Conservation (phyloP, 2,888 invertebrate species). For the Seladonia tumulorum region DNA sequence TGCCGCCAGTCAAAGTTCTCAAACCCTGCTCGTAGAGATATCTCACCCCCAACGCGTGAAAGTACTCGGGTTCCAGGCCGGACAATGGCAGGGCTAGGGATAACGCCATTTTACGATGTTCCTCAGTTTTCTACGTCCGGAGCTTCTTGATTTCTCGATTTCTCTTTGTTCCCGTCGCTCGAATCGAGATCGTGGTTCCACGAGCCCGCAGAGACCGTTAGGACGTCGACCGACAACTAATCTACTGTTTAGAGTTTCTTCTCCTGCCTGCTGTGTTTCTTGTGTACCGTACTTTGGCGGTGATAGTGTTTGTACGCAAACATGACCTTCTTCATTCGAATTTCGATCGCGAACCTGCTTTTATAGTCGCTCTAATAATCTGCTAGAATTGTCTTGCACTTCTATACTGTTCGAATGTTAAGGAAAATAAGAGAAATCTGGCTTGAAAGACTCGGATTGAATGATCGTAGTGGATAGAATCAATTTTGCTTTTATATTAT, state of each 20-base stretch:
- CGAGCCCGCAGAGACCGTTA: conserved; percentile 45
- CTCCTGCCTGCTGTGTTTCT: conserved; percentile 5
- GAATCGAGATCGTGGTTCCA: background rate
- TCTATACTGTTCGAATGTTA: background rate
- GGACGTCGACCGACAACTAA: conserved; percentile 66
- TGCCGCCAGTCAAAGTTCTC: conserved; percentile 68
- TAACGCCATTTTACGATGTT: conserved; percentile 85
- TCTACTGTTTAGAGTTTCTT: conserved; percentile 22
- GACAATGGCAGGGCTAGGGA: conserved; percentile 87
- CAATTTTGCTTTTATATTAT: background rate
- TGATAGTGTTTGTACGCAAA: conserved; percentile 33
- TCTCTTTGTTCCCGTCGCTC: background rate
- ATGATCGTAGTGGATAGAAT: background rate
- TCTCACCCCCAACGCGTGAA: conserved; percentile 85
- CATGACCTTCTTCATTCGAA: conserved; percentile 39
- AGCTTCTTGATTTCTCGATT: background rate
- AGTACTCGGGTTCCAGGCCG: conserved; percentile 86
- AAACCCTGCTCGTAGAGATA: conserved; percentile 82
- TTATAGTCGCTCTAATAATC: background rate
- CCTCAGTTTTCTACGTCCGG: background rate
- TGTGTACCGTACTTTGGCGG: background rate
- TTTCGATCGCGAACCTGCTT: background rate
- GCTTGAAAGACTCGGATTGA: background rate
- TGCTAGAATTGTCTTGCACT: background rate
- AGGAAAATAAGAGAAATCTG: background rate